Evolutionary conservation across 2,797 vertebrate species (phyloP).

Genomic region (Oreochromis grahami): DNA sequence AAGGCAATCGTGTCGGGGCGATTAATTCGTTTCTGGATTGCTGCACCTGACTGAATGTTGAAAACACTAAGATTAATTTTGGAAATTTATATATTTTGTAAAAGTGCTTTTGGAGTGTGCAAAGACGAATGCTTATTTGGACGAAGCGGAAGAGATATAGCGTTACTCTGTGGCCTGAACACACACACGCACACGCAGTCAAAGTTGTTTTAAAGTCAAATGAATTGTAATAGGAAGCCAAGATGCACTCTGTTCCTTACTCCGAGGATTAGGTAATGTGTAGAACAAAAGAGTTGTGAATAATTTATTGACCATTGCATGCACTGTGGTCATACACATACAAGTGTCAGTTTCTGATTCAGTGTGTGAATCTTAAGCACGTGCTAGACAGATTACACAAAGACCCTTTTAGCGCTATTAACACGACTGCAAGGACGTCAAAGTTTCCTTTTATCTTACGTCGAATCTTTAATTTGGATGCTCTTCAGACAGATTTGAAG

Average conservation of each 20-base stretch:
- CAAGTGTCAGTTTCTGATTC: conserved; percentile 63
- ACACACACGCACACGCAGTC: conserved; percentile 20
- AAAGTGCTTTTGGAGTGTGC: conserved; percentile 15
- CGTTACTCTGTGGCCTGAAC: conserved; percentile 17
- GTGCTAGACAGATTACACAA: conserved; percentile 2
- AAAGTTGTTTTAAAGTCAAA: conserved; percentile 83
- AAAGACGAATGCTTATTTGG: conserved; percentile 61
- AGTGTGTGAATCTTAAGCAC: conserved; percentile 41
- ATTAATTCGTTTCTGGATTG: conserved; percentile 63
- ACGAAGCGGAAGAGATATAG: conserved; percentile 33
- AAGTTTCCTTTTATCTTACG: background rate
- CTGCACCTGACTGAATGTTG: conserved; percentile 36
- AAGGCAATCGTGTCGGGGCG: conserved; percentile 32
- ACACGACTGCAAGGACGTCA: background rate
- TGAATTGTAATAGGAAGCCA: conserved; percentile 72
- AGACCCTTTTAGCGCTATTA: background rate
- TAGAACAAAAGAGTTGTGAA: conserved; percentile 77
- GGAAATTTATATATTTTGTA: conserved; percentile 42
- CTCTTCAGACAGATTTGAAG: background rate
- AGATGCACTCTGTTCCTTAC: conserved; percentile 61
- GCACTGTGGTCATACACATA: conserved; percentile 62
- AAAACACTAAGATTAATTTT: conserved; percentile 57
- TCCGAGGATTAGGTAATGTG: conserved; percentile 73
- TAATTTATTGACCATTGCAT: conserved; percentile 70
- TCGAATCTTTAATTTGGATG: background rate